These are phyloP conservation scores for Acleris laterana DNA, from an alignment of 2,888 invertebrate species.

Conservation along the genomic window DNA sequence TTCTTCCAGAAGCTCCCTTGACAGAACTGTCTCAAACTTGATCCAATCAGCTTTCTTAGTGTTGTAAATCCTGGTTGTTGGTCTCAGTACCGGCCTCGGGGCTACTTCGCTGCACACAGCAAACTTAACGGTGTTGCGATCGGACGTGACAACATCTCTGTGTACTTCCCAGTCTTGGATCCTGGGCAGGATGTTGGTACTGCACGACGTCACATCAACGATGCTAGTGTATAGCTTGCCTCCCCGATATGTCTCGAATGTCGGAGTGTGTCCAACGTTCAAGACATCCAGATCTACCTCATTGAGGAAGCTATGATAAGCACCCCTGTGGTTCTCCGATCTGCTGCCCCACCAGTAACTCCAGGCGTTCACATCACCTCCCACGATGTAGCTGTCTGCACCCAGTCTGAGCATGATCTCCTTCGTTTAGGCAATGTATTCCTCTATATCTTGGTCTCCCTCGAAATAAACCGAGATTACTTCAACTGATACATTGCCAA, in stretches of 20 bases:
- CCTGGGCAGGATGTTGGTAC: slow-evolving; percentile 31
- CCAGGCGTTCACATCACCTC: slow-evolving; percentile 34
- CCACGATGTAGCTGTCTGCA: slow-evolving; percentile 13
- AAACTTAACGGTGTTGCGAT: slow-evolving; percentile 36
- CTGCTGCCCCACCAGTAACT: slow-evolving; percentile 27
- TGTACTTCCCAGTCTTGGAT: slow-evolving; percentile 41
- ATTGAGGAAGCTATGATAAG: no score
- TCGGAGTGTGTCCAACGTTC: neutral
- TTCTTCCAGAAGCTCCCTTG: no score
- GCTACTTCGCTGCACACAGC: slow-evolving; percentile 1
- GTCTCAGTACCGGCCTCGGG: neutral
- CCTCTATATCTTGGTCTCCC: slow-evolving; percentile 27
- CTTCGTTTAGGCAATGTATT: slow-evolving; percentile 29
- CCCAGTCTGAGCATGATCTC: neutral
- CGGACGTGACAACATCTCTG: slow-evolving; percentile 27
- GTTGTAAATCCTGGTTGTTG: neutral
- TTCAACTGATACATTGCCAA: slow-evolving; percentile 35
- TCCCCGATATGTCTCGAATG: slow-evolving; percentile 28
- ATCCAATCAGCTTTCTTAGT: neutral
- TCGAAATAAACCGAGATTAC: slow-evolving; percentile 40
- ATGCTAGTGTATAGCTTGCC: slow-evolving; percentile 32
- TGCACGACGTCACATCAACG: slow-evolving; percentile 42
- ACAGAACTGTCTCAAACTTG: no score
- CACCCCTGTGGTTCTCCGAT: slow-evolving; percentile 1
- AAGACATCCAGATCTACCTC: no score